Base-by-base conservation (phyloP, 2,888 invertebrate genomes). In the Luperina nickerlii region DNA sequence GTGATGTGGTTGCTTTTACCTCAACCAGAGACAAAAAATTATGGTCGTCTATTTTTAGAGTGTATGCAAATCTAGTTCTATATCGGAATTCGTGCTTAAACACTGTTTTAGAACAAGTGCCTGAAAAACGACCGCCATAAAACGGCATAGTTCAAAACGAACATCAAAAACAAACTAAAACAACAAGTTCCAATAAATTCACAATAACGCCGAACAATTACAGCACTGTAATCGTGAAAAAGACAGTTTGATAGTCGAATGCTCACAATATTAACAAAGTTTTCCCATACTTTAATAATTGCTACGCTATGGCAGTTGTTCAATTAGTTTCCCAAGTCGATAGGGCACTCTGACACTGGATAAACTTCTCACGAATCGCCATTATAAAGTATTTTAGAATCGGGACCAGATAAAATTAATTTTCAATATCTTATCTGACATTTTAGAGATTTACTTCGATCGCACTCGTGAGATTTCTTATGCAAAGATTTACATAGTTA, bases 311-410 rank as follows among this genome's bases (percentile, higher is more conserved):
- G 91, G 90, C 89, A 90, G 87, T 92, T 90, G 91, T 93, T 93
- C 92, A 92, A 94, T 94, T 93, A 93, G 91, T 93, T 92, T 83
- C 74, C 83, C 83, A 62, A 78, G 77, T 78, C 86, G 89, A 90
- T 90, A 90, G 89, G 83, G 85, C 83, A 87, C 87, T 89, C 90
- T 83, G 76, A 82, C 87, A 76, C 77, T 72, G 84, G 90, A 91
- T 89, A 90, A 93, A 93, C 90, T 94, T 93, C 88, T 87, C 82
- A 90, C 88, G 81, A 83, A 77, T 84, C 85, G 69, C 92, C 91
- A 93, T 94, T 94, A 93, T 92, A 93, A 94, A 93, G 92, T 94
- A 91, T 92, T 94, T 91, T 91, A 90, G 91, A 87, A 90, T 87
- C 80, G 87, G 81, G 84, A 91, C 88, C 82, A 92, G 92, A 94